A percentile compares a stretch with the other conserved stretches of the same genome.
Evolutionary conservation across 1,140 invertebrate species (phyloP).

Genomic region (Drosophila lini): DNA sequence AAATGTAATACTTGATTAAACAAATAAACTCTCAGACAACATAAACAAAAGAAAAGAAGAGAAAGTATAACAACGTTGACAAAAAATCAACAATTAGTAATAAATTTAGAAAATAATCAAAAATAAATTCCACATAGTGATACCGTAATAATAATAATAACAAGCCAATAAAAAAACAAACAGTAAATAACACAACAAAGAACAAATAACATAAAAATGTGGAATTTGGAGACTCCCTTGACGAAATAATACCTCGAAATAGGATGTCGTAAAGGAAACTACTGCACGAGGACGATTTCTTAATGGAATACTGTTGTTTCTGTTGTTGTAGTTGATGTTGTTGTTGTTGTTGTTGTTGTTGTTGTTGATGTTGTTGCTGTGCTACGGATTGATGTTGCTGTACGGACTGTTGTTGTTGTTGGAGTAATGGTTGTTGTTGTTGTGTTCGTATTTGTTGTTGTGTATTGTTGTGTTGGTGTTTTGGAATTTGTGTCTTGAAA

Average conservation of each 20-base stretch:
- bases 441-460: conserved; percentile 70
- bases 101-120: conserved; percentile 22
- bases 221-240: conserved; percentile 66
- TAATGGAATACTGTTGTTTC: conserved; percentile 78
- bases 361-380: conserved; percentile 50
- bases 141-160: not conserved
- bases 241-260: conserved; percentile 85
- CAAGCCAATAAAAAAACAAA: conserved; percentile 22
- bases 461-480: conserved; percentile 63
- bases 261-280: conserved; percentile 84
- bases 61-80: conserved; percentile 1
- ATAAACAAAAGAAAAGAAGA: conserved; percentile 1
- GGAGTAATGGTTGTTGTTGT: conserved; percentile 54
- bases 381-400: conserved; percentile 48
- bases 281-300: conserved; percentile 85
- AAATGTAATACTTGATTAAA: conserved; percentile 8
- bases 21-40: not conserved
- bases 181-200: conserved; percentile 12
- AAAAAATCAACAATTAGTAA: conserved; percentile 1
- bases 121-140: conserved; percentile 4
- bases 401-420: conserved; percentile 56
- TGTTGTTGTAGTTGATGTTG: conserved; percentile 46
- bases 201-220: conserved; percentile 38
- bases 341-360: conserved; percentile 40
- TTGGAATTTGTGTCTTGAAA: conserved; percentile 81